These are phyloP conservation scores for Acyrthosiphon pisum DNA, from an alignment of 1,140 invertebrate species.

Conservation along the genomic window DNA sequence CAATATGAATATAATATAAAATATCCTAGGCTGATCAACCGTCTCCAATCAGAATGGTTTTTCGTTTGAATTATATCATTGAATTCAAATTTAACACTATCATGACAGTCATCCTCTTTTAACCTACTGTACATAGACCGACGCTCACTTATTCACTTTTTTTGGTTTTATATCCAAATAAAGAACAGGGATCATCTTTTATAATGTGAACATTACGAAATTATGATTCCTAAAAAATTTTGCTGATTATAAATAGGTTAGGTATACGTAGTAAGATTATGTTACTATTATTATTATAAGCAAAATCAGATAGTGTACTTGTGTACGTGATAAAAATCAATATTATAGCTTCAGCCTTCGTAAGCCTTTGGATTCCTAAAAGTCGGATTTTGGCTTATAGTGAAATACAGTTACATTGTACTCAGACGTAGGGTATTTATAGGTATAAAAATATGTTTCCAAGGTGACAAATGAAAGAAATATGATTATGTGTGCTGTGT, in stretches of 20 bases:
- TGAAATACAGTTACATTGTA: not conserved
- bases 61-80: too few species aligned
- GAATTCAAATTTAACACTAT: too few species aligned
- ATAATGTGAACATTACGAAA: not conserved
- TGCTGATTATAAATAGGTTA: not conserved
- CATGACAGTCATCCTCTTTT: too few species aligned
- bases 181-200: not conserved
- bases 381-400: not conserved
- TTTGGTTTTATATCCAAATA: not conserved
- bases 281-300: not conserved
- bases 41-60: too few species aligned
- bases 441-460: not conserved
- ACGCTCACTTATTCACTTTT: too few species aligned
- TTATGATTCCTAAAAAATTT: not conserved
- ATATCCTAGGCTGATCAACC: too few species aligned
- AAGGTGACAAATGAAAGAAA: not conserved
- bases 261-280: not conserved
- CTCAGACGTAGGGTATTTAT: not conserved
- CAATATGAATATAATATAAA: too few species aligned
- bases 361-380: not conserved
- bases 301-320: not conserved
- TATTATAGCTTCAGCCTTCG: not conserved
- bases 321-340: not conserved
- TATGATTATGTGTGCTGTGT: not conserved
- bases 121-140: too few species aligned